These are phyloP conservation scores for Gorilla gorilla DNA, from an alignment of 2,113 vertebrate genomes.

Conservation along the genomic window DNA sequence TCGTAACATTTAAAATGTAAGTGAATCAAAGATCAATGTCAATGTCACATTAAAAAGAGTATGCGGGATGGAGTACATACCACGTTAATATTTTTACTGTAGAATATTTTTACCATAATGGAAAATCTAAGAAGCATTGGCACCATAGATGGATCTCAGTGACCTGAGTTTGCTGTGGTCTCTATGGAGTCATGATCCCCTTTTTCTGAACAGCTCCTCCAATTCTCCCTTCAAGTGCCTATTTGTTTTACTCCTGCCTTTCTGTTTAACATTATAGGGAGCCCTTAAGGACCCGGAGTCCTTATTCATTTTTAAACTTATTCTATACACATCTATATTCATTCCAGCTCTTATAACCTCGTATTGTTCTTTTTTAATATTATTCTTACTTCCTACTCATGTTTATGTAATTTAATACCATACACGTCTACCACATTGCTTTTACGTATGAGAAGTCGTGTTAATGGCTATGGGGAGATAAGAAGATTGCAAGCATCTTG, in stretches of 20 bases:
- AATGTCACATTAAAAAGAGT: no score
- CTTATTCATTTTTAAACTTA: background rate
- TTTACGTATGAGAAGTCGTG: background rate
- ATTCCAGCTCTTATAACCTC: background rate
- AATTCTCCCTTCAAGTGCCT: background rate
- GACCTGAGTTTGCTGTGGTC: background rate
- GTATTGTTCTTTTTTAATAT: background rate
- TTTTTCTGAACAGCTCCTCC: background rate
- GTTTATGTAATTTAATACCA: background rate
- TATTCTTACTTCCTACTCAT: background rate
- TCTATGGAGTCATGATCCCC: background rate
- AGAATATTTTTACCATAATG: background rate
- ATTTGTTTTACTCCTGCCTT: background rate
- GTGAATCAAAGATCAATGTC: background rate
- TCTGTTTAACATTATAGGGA: background rate
- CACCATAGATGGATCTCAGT: background rate
- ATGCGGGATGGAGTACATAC: no score
- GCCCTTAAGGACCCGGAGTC: background rate
- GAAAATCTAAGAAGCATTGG: background rate
- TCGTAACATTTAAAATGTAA: background rate
- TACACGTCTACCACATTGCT: background rate
- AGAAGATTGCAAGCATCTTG: background rate
- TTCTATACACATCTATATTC: background rate
- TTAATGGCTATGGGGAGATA: background rate
- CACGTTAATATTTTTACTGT: no score